These are phyloP conservation scores for Phycodurus eques DNA, from an alignment of 2,113 vertebrate species.

Conservation along the genomic window DNA sequence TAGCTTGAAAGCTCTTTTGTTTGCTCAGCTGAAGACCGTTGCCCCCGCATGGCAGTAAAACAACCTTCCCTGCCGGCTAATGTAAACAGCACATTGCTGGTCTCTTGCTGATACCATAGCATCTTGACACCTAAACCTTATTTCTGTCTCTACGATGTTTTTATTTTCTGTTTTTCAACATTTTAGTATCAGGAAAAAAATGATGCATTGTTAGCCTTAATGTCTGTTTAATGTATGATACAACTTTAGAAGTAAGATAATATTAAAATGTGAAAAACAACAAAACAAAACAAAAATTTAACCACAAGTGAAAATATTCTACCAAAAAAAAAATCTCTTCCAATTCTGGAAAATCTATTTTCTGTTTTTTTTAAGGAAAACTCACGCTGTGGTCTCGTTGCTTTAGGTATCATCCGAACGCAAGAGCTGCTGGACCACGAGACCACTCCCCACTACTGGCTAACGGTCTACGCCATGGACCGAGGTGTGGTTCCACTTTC, in stretches of 20 bases:
- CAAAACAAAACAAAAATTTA: too few species aligned
- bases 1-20: slow-evolving; percentile 61
- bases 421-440: slow-evolving; percentile 88
- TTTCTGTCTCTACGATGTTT: not conserved
- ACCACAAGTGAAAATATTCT: not conserved
- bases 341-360: not conserved
- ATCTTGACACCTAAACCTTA: not conserved
- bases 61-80: slow-evolving; percentile 25
- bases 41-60: slow-evolving; percentile 52
- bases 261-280: too few species aligned
- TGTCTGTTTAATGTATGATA: not conserved
- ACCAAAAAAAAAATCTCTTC: not conserved
- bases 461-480: slow-evolving; percentile 93
- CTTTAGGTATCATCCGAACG: slow-evolving; percentile 84
- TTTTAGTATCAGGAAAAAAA: not conserved
- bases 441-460: slow-evolving; percentile 90
- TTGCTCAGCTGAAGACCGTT: slow-evolving; percentile 72
- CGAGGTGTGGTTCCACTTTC: slow-evolving; percentile 88
- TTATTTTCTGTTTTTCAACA: not conserved
- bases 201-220: not conserved
- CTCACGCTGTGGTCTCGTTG: not conserved
- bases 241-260: too few species aligned
- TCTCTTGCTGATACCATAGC: slow-evolving; percentile 16
- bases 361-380: not conserved
- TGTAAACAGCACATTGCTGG: slow-evolving; percentile 41